These are phyloP conservation scores for Aphodius granarius DNA, from an alignment of 2,888 invertebrate species.

Conservation along the genomic window DNA sequence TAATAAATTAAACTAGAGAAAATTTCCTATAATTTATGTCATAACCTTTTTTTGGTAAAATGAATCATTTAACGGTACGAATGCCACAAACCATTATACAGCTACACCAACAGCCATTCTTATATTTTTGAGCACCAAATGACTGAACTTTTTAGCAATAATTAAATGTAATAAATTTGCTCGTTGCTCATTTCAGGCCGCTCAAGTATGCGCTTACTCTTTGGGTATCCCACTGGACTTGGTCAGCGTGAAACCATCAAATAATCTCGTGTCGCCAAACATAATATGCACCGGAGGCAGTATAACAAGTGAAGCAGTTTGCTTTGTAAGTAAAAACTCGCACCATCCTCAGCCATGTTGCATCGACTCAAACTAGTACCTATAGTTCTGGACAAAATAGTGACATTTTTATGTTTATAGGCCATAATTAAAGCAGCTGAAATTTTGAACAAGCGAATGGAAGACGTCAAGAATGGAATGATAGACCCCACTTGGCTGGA, in stretches of 20 bases:
- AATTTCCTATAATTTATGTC: too few species aligned
- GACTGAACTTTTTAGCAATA: too few species aligned
- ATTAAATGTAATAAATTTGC: conserved; percentile 16
- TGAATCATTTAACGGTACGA: too few species aligned
- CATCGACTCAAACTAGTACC: background rate
- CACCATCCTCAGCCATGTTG: background rate
- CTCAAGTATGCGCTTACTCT: conserved; percentile 73
- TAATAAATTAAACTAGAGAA: too few species aligned
- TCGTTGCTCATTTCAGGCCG: conserved; percentile 60
- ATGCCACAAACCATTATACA: too few species aligned
- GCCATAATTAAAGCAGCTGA: conserved; percentile 66
- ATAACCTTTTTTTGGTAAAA: too few species aligned
- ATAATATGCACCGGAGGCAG: conserved; percentile 69
- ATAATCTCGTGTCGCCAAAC: conserved; percentile 69
- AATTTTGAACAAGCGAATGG: conserved; percentile 61
- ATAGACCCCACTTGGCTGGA: conserved; percentile 59
- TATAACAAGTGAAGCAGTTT: conserved; percentile 70
- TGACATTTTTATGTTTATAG: conserved; percentile 43
- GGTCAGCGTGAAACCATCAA: conserved; percentile 68
- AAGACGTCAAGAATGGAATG: conserved; percentile 60
- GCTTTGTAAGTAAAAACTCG: conserved; percentile 46
- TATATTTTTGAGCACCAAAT: too few species aligned
- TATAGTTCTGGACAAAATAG: background rate
- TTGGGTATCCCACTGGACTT: conserved; percentile 69
- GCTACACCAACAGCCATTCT: too few species aligned